Percentiles rank a stretch among this genome's conserved stretches.
These are phyloP conservation scores for Xylocampa areola DNA, from an alignment of 2,888 invertebrate genomes.

Conservation along the genomic window DNA sequence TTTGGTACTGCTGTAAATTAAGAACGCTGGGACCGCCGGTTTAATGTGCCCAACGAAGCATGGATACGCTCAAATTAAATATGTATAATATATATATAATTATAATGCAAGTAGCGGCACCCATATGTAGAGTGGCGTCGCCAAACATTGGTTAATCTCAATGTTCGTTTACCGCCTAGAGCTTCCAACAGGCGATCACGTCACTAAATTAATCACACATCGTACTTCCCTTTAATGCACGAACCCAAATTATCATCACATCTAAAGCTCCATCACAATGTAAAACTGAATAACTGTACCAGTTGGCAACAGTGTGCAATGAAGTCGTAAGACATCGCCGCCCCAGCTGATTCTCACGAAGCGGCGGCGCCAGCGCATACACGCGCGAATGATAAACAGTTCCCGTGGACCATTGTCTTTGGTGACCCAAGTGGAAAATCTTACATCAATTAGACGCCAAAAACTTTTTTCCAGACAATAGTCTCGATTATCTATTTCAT, in stretches of 20 bases:
- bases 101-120: too few relatives aligned
- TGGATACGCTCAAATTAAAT: too few relatives aligned
- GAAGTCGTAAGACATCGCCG: conserved; percentile 48
- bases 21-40: too few relatives aligned
- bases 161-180: too few relatives aligned
- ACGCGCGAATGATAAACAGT: conserved; percentile 77
- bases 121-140: too few relatives aligned
- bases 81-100: too few relatives aligned
- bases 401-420: conserved; percentile 76
- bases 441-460: conserved; percentile 76
- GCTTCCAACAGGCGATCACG: too few relatives aligned
- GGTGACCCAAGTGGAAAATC: conserved; percentile 77
- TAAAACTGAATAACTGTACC: conserved; percentile 43
- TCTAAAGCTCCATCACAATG: conserved; percentile 17
- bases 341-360: conserved; percentile 61
- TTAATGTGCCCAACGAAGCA: too few relatives aligned
- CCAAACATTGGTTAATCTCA: too few relatives aligned
- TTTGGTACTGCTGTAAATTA: too few relatives aligned
- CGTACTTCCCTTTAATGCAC: neutral
- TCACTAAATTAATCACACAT: neutral
- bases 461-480: conserved; percentile 65
- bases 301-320: conserved; percentile 52
- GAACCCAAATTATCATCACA: conserved; percentile 12
- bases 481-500: conserved; percentile 55
- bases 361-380: conserved; percentile 56